Evolutionary conservation across 2,113 vertebrate genomes (phyloP).

Genomic region (Lophochroa leadbeateri): DNA sequence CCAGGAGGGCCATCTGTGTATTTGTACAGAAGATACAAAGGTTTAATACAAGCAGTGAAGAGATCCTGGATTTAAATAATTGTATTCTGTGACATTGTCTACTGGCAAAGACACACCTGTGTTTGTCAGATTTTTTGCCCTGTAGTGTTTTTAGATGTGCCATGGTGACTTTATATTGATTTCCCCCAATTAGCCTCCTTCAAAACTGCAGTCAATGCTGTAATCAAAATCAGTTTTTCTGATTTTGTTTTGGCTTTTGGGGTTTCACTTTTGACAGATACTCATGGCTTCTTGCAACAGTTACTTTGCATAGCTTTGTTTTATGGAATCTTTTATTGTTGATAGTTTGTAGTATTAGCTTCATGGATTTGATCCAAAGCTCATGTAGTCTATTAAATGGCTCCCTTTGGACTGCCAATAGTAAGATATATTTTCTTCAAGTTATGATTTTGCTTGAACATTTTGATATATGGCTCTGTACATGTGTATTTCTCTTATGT

Average conservation of each 20-base stretch:
- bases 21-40: background rate
- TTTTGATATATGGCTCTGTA: background rate
- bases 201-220: background rate
- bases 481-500: background rate
- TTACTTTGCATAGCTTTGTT: background rate
- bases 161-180: background rate
- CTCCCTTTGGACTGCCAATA: background rate
- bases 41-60: background rate
- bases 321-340: background rate
- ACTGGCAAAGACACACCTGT: background rate
- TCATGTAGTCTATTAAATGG: background rate
- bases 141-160: background rate
- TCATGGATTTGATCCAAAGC: background rate
- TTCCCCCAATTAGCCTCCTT: background rate
- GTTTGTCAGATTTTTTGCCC: background rate
- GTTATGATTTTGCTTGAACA: background rate
- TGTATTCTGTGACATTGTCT: background rate
- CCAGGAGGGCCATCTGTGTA: background rate
- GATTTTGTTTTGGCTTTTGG: background rate
- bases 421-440: background rate
- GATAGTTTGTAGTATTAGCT: background rate
- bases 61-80: background rate
- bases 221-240: background rate
- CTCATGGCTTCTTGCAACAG: background rate
- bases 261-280: background rate